Evolutionary conservation across 2,888 invertebrate genomes (phyloP).

Genomic region (Rhagonycha fulva): DNA sequence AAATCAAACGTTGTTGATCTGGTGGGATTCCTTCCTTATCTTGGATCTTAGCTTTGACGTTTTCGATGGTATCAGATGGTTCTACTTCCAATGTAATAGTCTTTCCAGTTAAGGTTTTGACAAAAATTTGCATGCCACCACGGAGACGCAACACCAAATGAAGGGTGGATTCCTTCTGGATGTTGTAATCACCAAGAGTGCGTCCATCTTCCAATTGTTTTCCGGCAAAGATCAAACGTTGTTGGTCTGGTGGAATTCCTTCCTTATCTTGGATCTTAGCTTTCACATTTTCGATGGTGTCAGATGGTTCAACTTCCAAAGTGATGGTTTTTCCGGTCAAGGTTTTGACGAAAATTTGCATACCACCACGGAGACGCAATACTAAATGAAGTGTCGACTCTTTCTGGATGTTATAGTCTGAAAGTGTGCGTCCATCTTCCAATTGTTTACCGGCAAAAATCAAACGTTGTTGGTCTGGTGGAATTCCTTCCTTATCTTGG

Average conservation of each 20-base stretch:
- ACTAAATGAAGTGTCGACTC: not conserved
- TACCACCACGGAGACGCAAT: not conserved
- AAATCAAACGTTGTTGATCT: not conserved
- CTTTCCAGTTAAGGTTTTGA: not conserved
- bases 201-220: not conserved
- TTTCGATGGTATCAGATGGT: not conserved
- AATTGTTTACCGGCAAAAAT: not conserved
- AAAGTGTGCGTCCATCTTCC: not conserved
- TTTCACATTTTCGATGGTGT: not conserved
- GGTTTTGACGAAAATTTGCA: not conserved
- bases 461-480: not conserved
- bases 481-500: not conserved
- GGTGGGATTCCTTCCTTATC: not conserved
- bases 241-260: not conserved
- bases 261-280: not conserved
- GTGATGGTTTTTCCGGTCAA: not conserved
- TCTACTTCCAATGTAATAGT: not conserved
- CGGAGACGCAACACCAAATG: not conserved
- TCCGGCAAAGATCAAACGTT: not conserved
- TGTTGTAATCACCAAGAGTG: not conserved
- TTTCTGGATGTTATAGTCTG: not conserved
- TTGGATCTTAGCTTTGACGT: not conserved
- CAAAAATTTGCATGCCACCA: not conserved
- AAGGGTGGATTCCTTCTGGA: not conserved
- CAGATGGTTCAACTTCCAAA: not conserved